Percentiles rank a stretch among this genome's conserved stretches.
Evolutionary conservation across 2,797 vertebrate species (phyloP).

Genomic region (Catamblyrhynchus diadema): DNA sequence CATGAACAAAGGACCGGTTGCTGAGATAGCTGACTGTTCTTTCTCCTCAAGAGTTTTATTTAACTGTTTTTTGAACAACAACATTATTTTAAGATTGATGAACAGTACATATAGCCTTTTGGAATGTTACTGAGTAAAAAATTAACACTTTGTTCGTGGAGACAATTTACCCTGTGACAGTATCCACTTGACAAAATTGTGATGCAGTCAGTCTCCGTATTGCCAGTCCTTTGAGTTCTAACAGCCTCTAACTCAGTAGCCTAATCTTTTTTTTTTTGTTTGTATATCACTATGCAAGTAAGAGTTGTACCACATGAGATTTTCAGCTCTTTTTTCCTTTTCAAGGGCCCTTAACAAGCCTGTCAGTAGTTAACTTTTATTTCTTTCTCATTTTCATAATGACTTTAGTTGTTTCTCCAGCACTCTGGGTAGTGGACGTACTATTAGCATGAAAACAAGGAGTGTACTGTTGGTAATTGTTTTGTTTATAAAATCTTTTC

Average conservation of each 20-base stretch:
- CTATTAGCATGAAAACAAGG: slow-evolving; percentile 25
- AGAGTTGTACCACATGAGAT: neutral
- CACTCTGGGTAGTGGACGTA: neutral
- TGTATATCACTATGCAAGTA: neutral
- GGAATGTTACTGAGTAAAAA: neutral
- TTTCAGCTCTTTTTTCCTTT: neutral
- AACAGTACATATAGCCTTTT: neutral
- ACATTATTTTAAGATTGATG: neutral
- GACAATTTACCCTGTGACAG: neutral
- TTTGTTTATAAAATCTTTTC: slow-evolving; percentile 40
- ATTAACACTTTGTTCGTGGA: neutral
- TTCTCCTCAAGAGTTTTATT: neutral
- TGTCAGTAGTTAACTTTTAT: neutral
- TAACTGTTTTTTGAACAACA: neutral
- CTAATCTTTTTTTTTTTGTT: neutral
- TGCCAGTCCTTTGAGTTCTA: neutral
- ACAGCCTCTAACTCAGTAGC: neutral
- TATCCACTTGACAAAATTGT: neutral
- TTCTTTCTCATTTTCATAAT: slow-evolving; percentile 12
- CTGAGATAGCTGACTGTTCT: neutral
- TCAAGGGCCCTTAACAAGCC: neutral
- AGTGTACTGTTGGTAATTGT: slow-evolving; percentile 10
- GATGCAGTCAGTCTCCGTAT: neutral
- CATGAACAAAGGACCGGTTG: neutral
- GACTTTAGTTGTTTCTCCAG: neutral